These are phyloP conservation scores for Gastrophysa polygoni DNA, from an alignment of 2,888 invertebrate species.

Conservation along the genomic window DNA sequence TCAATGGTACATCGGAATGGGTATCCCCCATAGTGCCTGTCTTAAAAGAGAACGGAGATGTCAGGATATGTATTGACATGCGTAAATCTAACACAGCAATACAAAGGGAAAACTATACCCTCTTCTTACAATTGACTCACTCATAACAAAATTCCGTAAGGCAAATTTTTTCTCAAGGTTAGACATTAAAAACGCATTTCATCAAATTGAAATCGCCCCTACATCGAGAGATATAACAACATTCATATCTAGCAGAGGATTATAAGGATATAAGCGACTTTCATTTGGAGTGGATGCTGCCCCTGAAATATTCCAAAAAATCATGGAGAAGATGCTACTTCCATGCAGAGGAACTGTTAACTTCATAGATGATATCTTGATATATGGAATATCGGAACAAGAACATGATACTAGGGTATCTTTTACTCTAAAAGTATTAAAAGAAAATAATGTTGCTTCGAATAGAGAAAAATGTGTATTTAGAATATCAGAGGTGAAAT, in stretches of 20 bases:
- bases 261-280: conserved; percentile 8
- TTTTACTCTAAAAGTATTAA: neutral
- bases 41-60: conserved; percentile 16
- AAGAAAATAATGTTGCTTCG: conserved; percentile 14
- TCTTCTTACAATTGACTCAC: conserved; percentile 19
- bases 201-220: conserved; percentile 25
- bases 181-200: conserved; percentile 27
- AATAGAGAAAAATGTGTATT: conserved; percentile 17
- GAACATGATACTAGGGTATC: conserved; percentile 14
- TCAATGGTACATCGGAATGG: conserved; percentile 37
- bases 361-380: conserved; percentile 15
- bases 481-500: neutral
- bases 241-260: conserved; percentile 23
- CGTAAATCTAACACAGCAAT: conserved; percentile 25
- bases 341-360: conserved; percentile 5
- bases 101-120: conserved; percentile 18
- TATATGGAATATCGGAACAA: conserved; percentile 3
- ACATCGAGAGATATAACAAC: conserved; percentile 24
- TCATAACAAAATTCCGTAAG: conserved; percentile 19
- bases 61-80: conserved; percentile 28
- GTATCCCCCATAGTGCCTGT: conserved; percentile 19
- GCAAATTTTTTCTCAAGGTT: conserved; percentile 19
- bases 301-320: no score
- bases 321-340: conserved; percentile 7
- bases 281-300: no score